Base-by-base conservation (phyloP, 2,113 vertebrate species). In the Urocolius indicus region DNA sequence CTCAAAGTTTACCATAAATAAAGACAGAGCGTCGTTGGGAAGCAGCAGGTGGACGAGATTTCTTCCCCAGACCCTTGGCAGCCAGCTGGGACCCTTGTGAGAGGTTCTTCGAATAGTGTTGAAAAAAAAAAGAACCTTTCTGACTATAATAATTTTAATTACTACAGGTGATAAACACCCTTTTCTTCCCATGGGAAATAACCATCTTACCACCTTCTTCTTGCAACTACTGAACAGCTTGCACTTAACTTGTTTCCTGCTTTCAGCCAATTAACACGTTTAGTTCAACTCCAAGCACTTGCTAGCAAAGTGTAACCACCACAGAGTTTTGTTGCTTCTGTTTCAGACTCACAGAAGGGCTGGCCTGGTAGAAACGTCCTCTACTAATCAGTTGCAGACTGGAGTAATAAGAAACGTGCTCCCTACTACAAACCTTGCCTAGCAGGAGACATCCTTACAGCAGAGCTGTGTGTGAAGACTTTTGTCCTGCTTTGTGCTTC, bases 1-100 rank as follows among this genome's bases (percentile, higher is more conserved):
- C 52, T 87, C 20, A 7, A 79, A 52, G 48, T 68, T 78, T 72
- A 16, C 81, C 69, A 95, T 89, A 94, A 94, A 95, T 94, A 82
- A 89, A 61, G 66, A n/a, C 6, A 52, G 27, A 36, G 20, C 14
- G 21, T 13, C 0, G 0, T 13, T 51, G 74, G 6, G 30, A 87
- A 62, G 45, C 66, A 96, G 84, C 86, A 89, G 66, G 66, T 68
- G 62, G 16, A 36, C 14, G 1, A 9, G 11, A 83, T 90, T 85
- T 57, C 58, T 93, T 71, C 62, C 41, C 54, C 74, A 82, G 81
- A 41, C 36, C 34, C 13, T 76, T 61, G 73, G 68, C 65, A 76
- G 29, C 16, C n/a, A 65, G 4, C 45, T 43, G 73, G 16, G 32
- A 55, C 16, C 30, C 32, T 46, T 59, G 24, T 52, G 45, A 68